These are phyloP conservation scores for Diogma glabrata DNA, from an alignment of 2,888 invertebrate species.

Conservation along the genomic window DNA sequence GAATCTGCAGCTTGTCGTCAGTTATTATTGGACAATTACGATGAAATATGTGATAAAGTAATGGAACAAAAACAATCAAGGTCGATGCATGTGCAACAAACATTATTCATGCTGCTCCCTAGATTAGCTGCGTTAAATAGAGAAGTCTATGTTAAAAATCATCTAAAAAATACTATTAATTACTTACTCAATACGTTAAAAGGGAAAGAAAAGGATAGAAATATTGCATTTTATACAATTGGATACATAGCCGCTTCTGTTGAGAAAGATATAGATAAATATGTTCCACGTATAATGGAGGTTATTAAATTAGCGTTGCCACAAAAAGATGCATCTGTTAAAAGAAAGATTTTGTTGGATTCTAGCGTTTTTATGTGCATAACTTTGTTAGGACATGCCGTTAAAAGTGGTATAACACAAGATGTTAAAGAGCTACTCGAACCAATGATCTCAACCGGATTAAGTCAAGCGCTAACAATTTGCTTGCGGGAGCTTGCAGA, in stretches of 20 bases:
- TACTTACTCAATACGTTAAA: slow-evolving; percentile 67
- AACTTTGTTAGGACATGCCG: slow-evolving; percentile 78
- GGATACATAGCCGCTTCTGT: slow-evolving; percentile 86
- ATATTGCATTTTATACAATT: slow-evolving; percentile 79
- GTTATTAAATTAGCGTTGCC: slow-evolving; percentile 66
- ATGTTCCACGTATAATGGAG: slow-evolving; percentile 77
- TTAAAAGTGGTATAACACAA: slow-evolving; percentile 60
- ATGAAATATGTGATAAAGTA: slow-evolving; percentile 63
- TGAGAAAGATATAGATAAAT: slow-evolving; percentile 64
- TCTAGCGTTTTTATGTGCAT: slow-evolving; percentile 90
- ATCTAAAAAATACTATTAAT: slow-evolving; percentile 61
- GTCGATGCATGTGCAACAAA: slow-evolving; percentile 74
- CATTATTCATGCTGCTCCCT: slow-evolving; percentile 76
- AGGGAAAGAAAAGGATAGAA: slow-evolving; percentile 73
- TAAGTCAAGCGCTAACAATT: slow-evolving; percentile 82
- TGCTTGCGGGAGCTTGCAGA: slow-evolving; percentile 82
- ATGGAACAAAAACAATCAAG: slow-evolving; percentile 65
- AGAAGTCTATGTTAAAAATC: slow-evolving; percentile 62
- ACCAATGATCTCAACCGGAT: slow-evolving; percentile 83
- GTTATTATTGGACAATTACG: slow-evolving; percentile 72
- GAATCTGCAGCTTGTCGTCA: slow-evolving; percentile 81
- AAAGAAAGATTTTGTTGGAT: slow-evolving; percentile 63
- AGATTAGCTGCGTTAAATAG: slow-evolving; percentile 88
- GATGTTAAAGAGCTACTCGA: slow-evolving; percentile 79
- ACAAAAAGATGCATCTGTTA: slow-evolving; percentile 61